Evolutionary conservation across 2,797 vertebrate species (phyloP), one percentile per base, ranked within the genome.

Genomic region (Lepus townsendii): DNA sequence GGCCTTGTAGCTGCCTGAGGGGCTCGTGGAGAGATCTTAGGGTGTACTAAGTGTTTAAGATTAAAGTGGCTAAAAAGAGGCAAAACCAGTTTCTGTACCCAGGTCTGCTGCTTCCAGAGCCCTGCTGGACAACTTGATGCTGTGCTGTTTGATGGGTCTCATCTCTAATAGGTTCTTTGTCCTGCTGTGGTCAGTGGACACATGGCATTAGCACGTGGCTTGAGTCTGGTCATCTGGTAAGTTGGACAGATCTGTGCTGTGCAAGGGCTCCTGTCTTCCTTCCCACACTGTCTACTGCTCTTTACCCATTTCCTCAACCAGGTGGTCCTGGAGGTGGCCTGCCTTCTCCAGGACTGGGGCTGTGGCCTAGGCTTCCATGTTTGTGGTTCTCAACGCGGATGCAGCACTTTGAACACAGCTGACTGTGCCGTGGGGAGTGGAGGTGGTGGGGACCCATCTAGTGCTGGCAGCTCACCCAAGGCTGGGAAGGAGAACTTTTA

Each of bases 171-270:
- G 7, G 22, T 19, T 65, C 54, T 78, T 26, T 50, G 47, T 38
- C 57, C 42, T 0, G 9, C 5, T 20, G 3, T 4, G 26, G 38
- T 52, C 17, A n/a, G 2, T 17, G 38, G 77, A 38, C 2, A 30
- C 2, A 7, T 7, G 27, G 35, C 19, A 2, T 7, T 17, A 2
- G 5, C 0, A 0, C 13, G 47, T 27, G 69, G 27, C 72, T 35
- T n/a, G 5, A 35, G 17, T 57, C n/a, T 24, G 1, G 8, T 38
- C 5, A 0, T 5, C 42, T 1, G 8, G 16, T 32, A 19, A n/a
- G 50, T n/a, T 19, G 62, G 24, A 10, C 63, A 87, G 20, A 32
- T 20, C 24, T 2, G 10, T 24, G 26, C 27, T 1, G 4, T 63
- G 24, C 32, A 77, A 71, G 22, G 1, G 16, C 57, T 7, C 12